Base-by-base conservation (phyloP, 2,113 vertebrate genomes). In the Ailurus styani region DNA sequence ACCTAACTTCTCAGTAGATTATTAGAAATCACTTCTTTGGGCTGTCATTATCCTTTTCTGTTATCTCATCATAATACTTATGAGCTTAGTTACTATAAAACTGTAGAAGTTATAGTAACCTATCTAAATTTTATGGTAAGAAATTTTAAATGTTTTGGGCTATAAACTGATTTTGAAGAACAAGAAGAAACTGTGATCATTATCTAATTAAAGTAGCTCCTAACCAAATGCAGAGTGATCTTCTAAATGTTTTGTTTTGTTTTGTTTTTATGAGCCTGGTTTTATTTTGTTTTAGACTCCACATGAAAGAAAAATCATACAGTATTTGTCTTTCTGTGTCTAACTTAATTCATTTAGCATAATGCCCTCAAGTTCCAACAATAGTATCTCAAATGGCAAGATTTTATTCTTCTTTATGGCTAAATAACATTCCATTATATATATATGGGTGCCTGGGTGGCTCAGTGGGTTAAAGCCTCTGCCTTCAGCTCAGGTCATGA, bases 21-120 rank as follows among this genome's bases (percentile, higher is more conserved):
- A 91, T 97, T 93, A 50, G 50, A 68, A 95, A 89, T 29, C 18
- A 18, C 45, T 95, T 77, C 37, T 96, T 96, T 88, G 47, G 17
- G 72, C 18, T 73, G 79, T 72, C 37, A 52, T 88, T 84, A 86
- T 57, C 8, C 18, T 37, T 89, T 85, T 95, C 90, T 87, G 37
- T 87, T 23, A 95, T 17, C 66, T 91, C 47, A 85, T 75, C 52
- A 47, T 83, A 93, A 92, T 37, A 92, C 64, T 45, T 82, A 45
- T n/a, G 15, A 92, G 47, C 42, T 81, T 90, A n/a, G 54, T 90
- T 27, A 52, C 6, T 57, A 47, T 72, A 83, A 94, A 87, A 66
- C 17, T 37, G 27, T 31, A 40, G 84, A 93, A 68, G 18, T 75
- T 94, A 52, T 31, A 92, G 50, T 84, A 93, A 91, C 14, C 60